Evolutionary conservation across 2,797 vertebrate genomes (phyloP), one percentile per base, ranked within the genome.

Genomic region (Limosa lapponica): DNA sequence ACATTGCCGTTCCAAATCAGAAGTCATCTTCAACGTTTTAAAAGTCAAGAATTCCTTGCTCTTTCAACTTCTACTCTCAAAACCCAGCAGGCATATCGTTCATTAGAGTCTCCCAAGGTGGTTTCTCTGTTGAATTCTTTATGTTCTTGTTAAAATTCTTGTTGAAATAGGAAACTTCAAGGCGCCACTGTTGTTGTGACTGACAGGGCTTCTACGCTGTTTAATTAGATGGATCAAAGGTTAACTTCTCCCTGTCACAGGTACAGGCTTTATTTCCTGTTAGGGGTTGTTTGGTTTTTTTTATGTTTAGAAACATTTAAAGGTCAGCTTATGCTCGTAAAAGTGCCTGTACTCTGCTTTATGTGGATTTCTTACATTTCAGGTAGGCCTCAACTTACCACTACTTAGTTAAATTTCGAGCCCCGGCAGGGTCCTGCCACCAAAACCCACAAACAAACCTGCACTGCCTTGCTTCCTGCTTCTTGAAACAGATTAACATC

Each of bases 151-250:
- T 77, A 77, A 69, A 92, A 92, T 70, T 61, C 11, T 32, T 55
- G 8, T 48, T 72, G 41, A 80, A 16, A 28, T 5, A 16, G 34
- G 44, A 74, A 81, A 41, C 49, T 48, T 88, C 25, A 81, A 54
- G 66, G 32, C 13, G 32, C 16, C 27, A 5, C 24, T 34, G 11
- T 49, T 72, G 30, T 34, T 77, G 28, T 30, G 77, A 86, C 6
- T 77, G 48, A 57, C 37, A 78, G 64, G 11, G 41, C 15, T 77
- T 66, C 32, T 82, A 0, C 20, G 30, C 30, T 69, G 41, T 67
- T 65, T 57, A 93, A 88, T 49, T 67, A 61, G 28, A 6, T 51
- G 23, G 39, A 61, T 72, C 70, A 92, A 95, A 94, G 58, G n/a
- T 82, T 93, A 92, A 57, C 37, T 72, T 90, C 37, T 87, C 34